These are phyloP conservation scores for Amphiprion ocellaris DNA, from an alignment of 2,113 vertebrate species.

Conservation along the genomic window DNA sequence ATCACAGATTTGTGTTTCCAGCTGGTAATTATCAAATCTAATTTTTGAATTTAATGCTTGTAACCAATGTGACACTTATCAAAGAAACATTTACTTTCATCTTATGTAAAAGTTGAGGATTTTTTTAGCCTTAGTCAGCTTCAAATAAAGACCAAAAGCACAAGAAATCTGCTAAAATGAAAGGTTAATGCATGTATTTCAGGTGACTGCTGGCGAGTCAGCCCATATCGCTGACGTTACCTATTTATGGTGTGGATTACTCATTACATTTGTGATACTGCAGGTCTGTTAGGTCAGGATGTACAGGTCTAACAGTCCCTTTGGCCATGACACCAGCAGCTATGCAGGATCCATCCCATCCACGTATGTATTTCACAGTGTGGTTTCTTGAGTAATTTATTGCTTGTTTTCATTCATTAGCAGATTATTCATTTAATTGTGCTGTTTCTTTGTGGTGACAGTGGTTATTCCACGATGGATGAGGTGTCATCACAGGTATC, in stretches of 20 bases:
- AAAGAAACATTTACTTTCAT: background rate
- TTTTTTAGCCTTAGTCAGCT: background rate
- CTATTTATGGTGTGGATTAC: background rate
- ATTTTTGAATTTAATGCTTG: too few species aligned
- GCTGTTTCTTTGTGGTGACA: conserved; percentile 27
- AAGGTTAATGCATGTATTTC: conserved; percentile 2
- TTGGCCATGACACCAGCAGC: conserved; percentile 63
- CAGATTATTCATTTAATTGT: background rate
- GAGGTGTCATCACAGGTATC: conserved; percentile 61
- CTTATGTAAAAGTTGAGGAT: background rate
- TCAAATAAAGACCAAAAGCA: background rate
- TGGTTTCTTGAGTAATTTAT: background rate
- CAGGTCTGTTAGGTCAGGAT: conserved; percentile 65
- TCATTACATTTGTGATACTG: background rate
- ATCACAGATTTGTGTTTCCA: too few species aligned
- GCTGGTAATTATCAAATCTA: too few species aligned
- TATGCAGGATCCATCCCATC: conserved; percentile 70
- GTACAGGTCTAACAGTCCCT: conserved; percentile 65
- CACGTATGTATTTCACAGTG: conserved; percentile 61
- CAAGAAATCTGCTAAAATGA: background rate
- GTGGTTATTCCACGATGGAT: conserved; percentile 60
- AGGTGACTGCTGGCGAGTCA: background rate
- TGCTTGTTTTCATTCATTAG: background rate
- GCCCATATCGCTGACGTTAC: background rate
- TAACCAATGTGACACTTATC: too few species aligned